A percentile compares a stretch with the other conserved stretches of the same genome.
Conservation (phyloP, 2,113 vertebrate genomes). For the Tetrax tetrax region DNA sequence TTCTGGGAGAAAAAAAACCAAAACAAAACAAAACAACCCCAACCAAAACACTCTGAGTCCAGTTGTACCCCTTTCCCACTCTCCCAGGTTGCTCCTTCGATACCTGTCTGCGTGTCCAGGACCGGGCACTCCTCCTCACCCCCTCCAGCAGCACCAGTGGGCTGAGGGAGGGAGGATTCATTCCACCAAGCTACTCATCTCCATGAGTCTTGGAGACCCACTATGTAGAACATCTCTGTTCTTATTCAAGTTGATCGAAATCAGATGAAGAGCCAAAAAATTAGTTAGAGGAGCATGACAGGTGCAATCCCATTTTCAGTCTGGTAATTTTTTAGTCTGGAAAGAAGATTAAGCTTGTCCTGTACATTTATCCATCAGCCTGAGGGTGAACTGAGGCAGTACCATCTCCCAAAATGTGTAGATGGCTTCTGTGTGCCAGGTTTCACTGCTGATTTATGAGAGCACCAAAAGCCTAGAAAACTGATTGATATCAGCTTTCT, state of each 20-base stretch:
- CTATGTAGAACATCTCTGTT: not conserved
- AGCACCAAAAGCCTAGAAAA: not conserved
- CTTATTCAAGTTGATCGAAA: not conserved
- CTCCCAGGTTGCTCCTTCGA: not conserved
- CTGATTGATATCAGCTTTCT: not conserved
- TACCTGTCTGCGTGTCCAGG: not conserved
- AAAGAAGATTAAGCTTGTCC: conserved; percentile 20
- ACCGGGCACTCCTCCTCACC: not conserved
- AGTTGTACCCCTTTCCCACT: not conserved
- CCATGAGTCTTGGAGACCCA: not conserved
- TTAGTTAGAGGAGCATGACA: not conserved
- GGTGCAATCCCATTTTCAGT: not conserved
- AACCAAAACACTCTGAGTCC: not conserved
- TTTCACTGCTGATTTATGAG: not conserved
- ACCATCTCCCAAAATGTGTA: not conserved
- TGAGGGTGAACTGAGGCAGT: not conserved
- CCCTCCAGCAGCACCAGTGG: fast-evolving
- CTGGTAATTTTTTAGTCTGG: not conserved
- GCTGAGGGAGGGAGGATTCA: not conserved
- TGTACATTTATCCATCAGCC: not conserved
- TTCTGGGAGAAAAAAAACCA: not conserved
- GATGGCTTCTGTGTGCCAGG: not conserved
- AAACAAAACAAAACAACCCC: too few species aligned
- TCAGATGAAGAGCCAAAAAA: not conserved
- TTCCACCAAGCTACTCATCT: not conserved